Conservation (phyloP, 2,113 vertebrate genomes). For the Amazona guildingii region DNA sequence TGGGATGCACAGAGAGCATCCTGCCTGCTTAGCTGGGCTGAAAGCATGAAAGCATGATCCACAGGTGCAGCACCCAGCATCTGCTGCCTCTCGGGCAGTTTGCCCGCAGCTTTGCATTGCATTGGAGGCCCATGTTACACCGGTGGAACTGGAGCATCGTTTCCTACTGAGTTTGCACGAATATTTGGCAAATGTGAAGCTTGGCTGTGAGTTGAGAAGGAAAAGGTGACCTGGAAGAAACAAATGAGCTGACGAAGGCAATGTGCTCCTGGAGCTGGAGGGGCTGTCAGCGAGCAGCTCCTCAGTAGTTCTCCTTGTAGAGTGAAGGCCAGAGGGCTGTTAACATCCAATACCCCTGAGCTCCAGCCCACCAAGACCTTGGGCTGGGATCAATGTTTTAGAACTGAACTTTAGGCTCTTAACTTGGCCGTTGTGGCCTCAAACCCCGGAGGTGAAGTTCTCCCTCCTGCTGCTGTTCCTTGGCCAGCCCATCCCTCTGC, state of each 20-base stretch:
- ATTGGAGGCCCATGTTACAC: accelerated
- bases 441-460: not conserved
- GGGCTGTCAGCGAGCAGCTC: not conserved
- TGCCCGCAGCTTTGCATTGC: not conserved
- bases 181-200: not conserved
- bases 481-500: too few species aligned
- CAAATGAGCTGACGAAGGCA: not conserved
- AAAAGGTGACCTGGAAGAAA: not conserved
- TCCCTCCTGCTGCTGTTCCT: not conserved
- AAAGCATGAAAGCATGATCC: accelerated
- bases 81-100: not conserved
- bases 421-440: not conserved
- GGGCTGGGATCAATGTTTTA: not conserved
- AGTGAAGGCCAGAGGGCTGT: not conserved
- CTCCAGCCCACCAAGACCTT: not conserved
- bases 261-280: not conserved
- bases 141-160: accelerated
- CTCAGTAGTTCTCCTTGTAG: not conserved
- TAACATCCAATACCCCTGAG: not conserved
- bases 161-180: not conserved
- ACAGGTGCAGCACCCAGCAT: not conserved
- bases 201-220: not conserved
- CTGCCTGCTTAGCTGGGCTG: accelerated
- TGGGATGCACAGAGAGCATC: not conserved
- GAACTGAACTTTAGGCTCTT: not conserved